These are phyloP conservation scores for Callimorpha dominula DNA, from an alignment of 2,888 invertebrate species.

Conservation along the genomic window DNA sequence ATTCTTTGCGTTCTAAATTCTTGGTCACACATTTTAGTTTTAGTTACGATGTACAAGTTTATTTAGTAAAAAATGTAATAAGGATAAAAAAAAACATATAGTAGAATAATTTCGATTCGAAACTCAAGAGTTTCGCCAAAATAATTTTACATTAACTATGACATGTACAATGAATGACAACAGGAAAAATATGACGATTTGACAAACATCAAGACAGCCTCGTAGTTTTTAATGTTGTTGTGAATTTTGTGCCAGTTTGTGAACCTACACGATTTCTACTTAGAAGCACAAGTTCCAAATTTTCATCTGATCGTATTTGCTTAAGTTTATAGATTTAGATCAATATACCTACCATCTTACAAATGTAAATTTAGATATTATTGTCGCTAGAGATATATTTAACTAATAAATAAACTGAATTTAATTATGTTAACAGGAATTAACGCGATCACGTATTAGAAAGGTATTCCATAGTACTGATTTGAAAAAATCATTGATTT, in stretches of 20 bases:
- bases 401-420: too few relatives aligned
- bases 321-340: too few relatives aligned
- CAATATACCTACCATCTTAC: too few relatives aligned
- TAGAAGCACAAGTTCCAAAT: too few relatives aligned
- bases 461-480: too few relatives aligned
- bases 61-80: not conserved
- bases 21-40: slow-evolving; percentile 72
- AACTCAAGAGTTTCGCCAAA: not conserved
- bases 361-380: too few relatives aligned
- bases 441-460: too few relatives aligned
- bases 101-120: not conserved
- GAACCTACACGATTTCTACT: too few relatives aligned
- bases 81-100: not conserved
- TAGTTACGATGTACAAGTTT: not conserved
- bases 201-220: not conserved
- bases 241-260: not conserved
- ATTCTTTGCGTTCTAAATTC: slow-evolving; percentile 78
- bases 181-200: not conserved
- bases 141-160: not conserved
- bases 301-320: too few relatives aligned
- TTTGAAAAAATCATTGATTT: too few relatives aligned
- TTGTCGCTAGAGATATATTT: too few relatives aligned
- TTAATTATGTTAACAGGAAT: too few relatives aligned
- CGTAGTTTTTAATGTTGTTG: not conserved
- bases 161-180: not conserved